Evolutionary conservation across 2,888 invertebrate genomes (phyloP).

Genomic region (Mythimna impura): DNA sequence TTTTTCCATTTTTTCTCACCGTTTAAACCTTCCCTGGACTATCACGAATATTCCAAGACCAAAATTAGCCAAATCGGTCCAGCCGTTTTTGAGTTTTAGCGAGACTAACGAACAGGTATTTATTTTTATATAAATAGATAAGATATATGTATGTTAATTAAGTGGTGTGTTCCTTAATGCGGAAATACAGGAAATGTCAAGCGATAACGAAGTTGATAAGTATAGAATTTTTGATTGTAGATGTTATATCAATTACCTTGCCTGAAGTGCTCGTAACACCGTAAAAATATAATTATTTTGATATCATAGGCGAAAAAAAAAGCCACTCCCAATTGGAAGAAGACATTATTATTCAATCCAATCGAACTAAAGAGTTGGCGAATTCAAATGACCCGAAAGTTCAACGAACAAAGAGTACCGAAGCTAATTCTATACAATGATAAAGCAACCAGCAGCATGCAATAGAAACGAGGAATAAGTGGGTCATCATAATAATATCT

Average conservation of each 20-base stretch:
- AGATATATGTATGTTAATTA: not conserved
- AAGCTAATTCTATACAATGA: slow-evolving; percentile 49
- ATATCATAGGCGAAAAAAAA: not conserved
- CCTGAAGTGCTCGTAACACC: not conserved
- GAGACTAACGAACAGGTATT: too few species aligned
- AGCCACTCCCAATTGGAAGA: not conserved
- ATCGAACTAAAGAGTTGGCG: slow-evolving; percentile 1
- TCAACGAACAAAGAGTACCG: slow-evolving; percentile 52
- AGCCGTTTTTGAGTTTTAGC: too few species aligned
- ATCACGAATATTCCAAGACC: too few species aligned
- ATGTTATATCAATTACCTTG: not conserved
- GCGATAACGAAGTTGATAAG: not conserved
- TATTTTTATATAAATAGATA: too few species aligned
- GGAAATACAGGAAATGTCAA: slow-evolving; percentile 6
- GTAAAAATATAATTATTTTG: not conserved
- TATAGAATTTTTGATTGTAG: not conserved
- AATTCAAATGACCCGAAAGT: slow-evolving; percentile 38
- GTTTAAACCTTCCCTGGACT: too few species aligned
- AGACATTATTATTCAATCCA: not conserved
- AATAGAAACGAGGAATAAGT: slow-evolving; percentile 65
- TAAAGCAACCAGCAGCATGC: slow-evolving; percentile 57
- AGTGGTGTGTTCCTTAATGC: not conserved
- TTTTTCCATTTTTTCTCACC: too few species aligned
- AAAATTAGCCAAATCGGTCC: too few species aligned
- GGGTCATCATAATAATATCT: slow-evolving; percentile 67